Conservation (phyloP, 2,888 invertebrate genomes). For the Acrobasis repandana region DNA sequence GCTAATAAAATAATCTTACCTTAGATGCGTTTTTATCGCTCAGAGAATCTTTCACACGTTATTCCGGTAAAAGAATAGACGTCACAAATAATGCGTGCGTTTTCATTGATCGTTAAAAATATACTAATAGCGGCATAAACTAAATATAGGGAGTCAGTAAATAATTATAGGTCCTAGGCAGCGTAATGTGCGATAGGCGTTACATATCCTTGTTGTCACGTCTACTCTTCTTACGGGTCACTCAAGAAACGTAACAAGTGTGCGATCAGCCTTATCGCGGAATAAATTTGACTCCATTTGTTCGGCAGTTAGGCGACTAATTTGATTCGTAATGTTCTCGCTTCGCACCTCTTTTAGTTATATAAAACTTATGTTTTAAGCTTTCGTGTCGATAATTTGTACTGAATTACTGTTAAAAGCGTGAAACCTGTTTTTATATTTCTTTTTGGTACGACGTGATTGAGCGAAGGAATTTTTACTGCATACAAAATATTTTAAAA, state of each 20-base stretch:
- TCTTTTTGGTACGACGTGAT: not conserved
- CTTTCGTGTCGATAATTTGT: constrained; percentile 14
- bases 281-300: constrained; percentile 22
- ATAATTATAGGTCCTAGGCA: too few species aligned
- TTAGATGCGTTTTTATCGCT: too few species aligned
- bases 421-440: not conserved
- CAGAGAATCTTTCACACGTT: too few species aligned
- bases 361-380: constrained; percentile 3
- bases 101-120: too few species aligned
- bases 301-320: constrained; percentile 20
- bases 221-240: too few species aligned
- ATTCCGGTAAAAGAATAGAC: too few species aligned
- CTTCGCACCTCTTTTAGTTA: constrained; percentile 7
- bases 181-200: too few species aligned
- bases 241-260: not conserved
- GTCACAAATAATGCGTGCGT: too few species aligned
- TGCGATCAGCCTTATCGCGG: not conserved
- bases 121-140: too few species aligned
- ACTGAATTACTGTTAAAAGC: not conserved
- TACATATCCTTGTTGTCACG: too few species aligned
- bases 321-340: constrained; percentile 12
- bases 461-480: not conserved
- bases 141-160: too few species aligned
- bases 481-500: not conserved
- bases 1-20: too few species aligned